Base-by-base conservation (phyloP, 2,888 invertebrate species). In the Hirtodrosophila confusa region DNA sequence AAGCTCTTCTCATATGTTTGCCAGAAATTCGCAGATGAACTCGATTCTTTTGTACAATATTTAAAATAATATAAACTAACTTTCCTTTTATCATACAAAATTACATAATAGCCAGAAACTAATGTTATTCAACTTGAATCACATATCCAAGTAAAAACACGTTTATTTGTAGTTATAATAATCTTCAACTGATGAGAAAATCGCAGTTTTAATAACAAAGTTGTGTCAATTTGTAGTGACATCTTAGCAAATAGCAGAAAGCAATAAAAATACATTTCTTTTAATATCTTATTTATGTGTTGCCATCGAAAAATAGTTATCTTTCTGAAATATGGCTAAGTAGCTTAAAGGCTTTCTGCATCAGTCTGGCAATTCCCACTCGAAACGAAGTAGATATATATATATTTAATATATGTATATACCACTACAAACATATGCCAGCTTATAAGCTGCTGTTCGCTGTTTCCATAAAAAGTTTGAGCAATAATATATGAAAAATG, bases 311-410 rank as follows among this genome's bases (percentile, higher is more conserved):
- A 58, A 53, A 67, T 57, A 50, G 43, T 66, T 66, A 62, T 45
- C 45, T 11, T 54, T 62, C 53, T 44, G 53, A 65, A 64, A 61
- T 69, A 69, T 61, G 49, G 24, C 61, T 72, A 83, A 82, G 83
- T 80, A 75, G 86, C 86, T 86, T 80, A 86, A 78, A 62, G 64
- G 79, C 77, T 70, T 73, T 49, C 45, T 27, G 44, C 56, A 61
- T 45, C 44, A 56, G 57, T 54, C 57, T 58, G 43, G 41, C 40
- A 69, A 64, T 60, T 36, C 40, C 41, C 11, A 40, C 47, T 39
- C 12, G 35, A 48, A 62, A 50, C 44, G 47, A 39, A 58, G 41
- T 51, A 54, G 40, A 75, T 5, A 45, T 3, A 24, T 5, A 58
- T 4, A 11, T 33, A 9, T 40, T 10, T 40, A 31, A 29, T 44